Evolutionary conservation across 2,113 vertebrate species (phyloP), one percentile per base, ranked within the genome.

Genomic region (Urocitellus parryii): DNA sequence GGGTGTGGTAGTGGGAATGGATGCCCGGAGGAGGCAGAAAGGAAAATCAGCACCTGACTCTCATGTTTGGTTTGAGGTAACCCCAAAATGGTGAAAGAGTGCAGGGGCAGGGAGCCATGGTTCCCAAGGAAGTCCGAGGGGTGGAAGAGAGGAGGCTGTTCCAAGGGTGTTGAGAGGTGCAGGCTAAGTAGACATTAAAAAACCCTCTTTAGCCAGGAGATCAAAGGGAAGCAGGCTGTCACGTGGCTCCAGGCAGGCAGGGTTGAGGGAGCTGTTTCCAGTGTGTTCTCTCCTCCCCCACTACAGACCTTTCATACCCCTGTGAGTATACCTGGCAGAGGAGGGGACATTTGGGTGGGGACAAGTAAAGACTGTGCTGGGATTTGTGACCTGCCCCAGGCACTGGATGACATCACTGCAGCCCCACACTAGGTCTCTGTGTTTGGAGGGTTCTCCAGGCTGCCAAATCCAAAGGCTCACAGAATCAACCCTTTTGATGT

Each of bases 401-500:
- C 29, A 1, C 53, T 70, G 63, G 67, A 5, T 96, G 88, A 93
- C 61, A n/a, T 91, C 74, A 82, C 25, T 65, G 85, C 25, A 82
- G 48, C 78, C 39, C 93, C n/a, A 7, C 51, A 67, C 34, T 14
- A n/a, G n/a, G 89, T 87, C 79, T 86, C 88, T 37, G 68, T 37
- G 68, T 63, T 63, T 9, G 24, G 61, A 58, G 88, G 32, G 53
- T 89, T 61, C 73, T 89, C 72, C 56, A 95, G n/a, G 53, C 73
- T 58, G 85, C 91, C 81, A 77, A 83, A 68, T 45, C 61, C 16
- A 8, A 82, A 61, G 58, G 73, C 82, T 88, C 68, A 39, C 25
- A n/a, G 67, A 78, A 93, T 25, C 93, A 72, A 24, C 73, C 61
- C 72, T 95, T 94, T 94, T 63, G 89, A 81, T 85, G 77, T 92